These are phyloP conservation scores for Drosophila atroscutellata DNA, from an alignment of 2,888 invertebrate species.

Conservation along the genomic window DNA sequence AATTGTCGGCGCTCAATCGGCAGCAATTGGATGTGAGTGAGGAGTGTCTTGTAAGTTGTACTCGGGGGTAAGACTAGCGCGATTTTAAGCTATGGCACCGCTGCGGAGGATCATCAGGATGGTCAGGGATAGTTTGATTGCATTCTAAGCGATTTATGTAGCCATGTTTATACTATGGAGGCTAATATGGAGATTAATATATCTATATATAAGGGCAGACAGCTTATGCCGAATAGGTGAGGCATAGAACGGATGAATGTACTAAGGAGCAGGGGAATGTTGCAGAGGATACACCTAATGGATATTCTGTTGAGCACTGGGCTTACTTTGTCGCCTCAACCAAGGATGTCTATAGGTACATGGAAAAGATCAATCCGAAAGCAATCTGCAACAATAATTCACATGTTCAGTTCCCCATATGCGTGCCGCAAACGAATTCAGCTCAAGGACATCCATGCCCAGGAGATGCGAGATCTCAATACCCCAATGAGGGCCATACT, in stretches of 20 bases:
- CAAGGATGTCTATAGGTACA: slow-evolving; percentile 48
- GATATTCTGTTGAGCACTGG: background rate
- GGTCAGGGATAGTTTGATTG: slow-evolving; percentile 14
- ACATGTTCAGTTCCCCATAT: slow-evolving; percentile 38
- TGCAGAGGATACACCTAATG: background rate
- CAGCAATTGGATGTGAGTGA: slow-evolving; percentile 41
- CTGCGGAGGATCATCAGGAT: background rate
- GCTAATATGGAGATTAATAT: slow-evolving; percentile 43
- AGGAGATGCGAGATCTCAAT: background rate
- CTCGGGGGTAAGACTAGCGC: slow-evolving; percentile 48
- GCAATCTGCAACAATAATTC: background rate
- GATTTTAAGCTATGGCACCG: slow-evolving; percentile 43
- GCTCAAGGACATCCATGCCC: background rate
- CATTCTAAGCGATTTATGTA: slow-evolving; percentile 46
- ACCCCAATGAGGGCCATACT: slow-evolving; percentile 37
- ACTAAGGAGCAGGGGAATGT: background rate
- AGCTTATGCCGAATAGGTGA: slow-evolving; percentile 1
- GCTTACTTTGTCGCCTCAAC: slow-evolving; percentile 50
- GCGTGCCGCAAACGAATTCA: slow-evolving; percentile 48
- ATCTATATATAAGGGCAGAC: slow-evolving; percentile 38
- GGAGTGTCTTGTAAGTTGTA: slow-evolving; percentile 47
- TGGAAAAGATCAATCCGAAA: slow-evolving; percentile 18
- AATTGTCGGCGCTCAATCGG: slow-evolving; percentile 35
- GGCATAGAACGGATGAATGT: background rate
- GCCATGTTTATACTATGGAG: slow-evolving; percentile 39